These are phyloP conservation scores for Drosophila subquinaria DNA, from an alignment of 2,888 invertebrate species.

Conservation along the genomic window DNA sequence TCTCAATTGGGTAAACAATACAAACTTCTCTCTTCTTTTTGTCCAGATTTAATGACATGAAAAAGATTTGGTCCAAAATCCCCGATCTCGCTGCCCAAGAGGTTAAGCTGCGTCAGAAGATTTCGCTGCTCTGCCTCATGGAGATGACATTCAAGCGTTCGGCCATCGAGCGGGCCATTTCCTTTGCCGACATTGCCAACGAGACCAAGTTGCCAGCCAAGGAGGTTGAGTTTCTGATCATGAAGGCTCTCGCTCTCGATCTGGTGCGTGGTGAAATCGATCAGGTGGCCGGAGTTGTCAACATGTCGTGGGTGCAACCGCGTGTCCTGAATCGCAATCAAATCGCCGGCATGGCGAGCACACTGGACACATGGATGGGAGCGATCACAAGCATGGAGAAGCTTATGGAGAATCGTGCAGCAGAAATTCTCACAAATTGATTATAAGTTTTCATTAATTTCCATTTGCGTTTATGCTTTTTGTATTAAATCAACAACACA, in stretches of 20 bases:
- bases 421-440: constrained; percentile 86
- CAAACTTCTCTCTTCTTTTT: not conserved
- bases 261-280: constrained; percentile 97
- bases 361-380: constrained; percentile 85
- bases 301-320: constrained; percentile 92
- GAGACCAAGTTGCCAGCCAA: constrained; percentile 93
- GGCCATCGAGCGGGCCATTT: constrained; percentile 93
- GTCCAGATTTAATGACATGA: constrained; percentile 89
- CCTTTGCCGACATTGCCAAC: constrained; percentile 95
- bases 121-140: constrained; percentile 98
- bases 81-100: constrained; percentile 94
- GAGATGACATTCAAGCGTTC: constrained; percentile 98
- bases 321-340: constrained; percentile 88
- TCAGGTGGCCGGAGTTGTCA: constrained; percentile 91
- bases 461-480: constrained; percentile 58
- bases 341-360: constrained; percentile 85
- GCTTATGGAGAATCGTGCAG: constrained; percentile 85
- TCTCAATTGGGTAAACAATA: too few species aligned
- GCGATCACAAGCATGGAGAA: constrained; percentile 86
- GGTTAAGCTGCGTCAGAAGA: constrained; percentile 94
- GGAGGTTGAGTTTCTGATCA: constrained; percentile 97
- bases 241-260: constrained; percentile 98
- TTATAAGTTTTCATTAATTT: constrained; percentile 50
- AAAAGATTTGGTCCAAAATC: constrained; percentile 89
- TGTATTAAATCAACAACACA: constrained; percentile 62